A percentile compares a stretch with the other conserved stretches of the same genome.
Conservation (phyloP, 2,888 invertebrate species). For the Scaptomyza polygonia region DNA sequence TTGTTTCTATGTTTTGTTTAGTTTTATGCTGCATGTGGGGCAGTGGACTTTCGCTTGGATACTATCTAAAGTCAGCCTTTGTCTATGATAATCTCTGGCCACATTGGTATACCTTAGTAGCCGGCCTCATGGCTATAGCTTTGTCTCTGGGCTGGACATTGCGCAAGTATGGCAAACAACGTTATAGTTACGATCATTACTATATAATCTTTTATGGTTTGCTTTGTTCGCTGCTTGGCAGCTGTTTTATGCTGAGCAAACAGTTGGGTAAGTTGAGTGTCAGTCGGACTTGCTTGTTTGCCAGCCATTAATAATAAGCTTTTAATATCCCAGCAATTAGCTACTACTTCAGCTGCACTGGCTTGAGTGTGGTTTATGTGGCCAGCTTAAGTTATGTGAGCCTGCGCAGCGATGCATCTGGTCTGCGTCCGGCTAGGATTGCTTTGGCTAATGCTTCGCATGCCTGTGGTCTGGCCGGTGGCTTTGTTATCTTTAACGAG, state of each 20-base stretch:
- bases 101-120: constrained; percentile 74
- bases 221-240: constrained; percentile 74
- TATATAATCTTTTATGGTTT: constrained; percentile 80
- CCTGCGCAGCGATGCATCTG: constrained; percentile 69
- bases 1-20: constrained; percentile 11
- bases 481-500: constrained; percentile 75
- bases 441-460: constrained; percentile 70
- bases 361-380: constrained; percentile 66
- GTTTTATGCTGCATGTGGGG: constrained; percentile 71
- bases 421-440: constrained; percentile 69
- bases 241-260: constrained; percentile 75
- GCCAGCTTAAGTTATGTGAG: constrained; percentile 77
- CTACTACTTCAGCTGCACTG: constrained; percentile 77
- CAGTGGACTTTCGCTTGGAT: constrained; percentile 74
- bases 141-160: constrained; percentile 72
- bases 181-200: constrained; percentile 77
- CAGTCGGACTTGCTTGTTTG: not conserved
- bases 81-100: constrained; percentile 75
- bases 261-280: constrained; percentile 66
- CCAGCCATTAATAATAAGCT: not conserved
- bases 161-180: constrained; percentile 64
- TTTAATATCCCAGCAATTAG: constrained; percentile 56
- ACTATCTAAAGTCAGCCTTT: constrained; percentile 76
- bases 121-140: constrained; percentile 44
- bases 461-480: constrained; percentile 64